These are phyloP conservation scores for Oscheius sp. DNA, from an alignment of 2,888 invertebrate species.

Conservation along the genomic window DNA sequence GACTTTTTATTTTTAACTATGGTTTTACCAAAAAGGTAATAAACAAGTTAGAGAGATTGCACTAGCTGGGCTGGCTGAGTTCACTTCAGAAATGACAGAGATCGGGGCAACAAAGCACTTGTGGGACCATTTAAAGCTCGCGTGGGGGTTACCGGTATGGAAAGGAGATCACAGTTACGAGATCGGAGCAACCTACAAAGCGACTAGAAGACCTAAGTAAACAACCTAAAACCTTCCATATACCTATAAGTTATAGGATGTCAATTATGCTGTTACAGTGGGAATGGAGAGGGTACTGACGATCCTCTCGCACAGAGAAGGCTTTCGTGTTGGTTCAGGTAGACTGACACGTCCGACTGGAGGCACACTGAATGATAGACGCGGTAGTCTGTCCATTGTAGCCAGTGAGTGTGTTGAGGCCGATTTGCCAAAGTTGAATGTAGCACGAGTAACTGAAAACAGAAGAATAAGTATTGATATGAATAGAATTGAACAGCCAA, in stretches of 20 bases:
- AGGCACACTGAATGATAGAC: constrained; percentile 22
- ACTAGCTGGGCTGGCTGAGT: neutral
- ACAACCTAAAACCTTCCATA: constrained; percentile 4
- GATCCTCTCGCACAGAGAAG: constrained; percentile 4
- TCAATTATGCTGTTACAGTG: constrained; percentile 16
- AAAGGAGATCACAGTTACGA: constrained; percentile 28
- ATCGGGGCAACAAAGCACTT: constrained; percentile 30
- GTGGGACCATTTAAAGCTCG: constrained; percentile 29
- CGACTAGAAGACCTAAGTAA: neutral
- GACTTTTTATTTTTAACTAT: neutral
- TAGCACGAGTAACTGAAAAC: constrained; percentile 21
- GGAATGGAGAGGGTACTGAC: constrained; percentile 13
- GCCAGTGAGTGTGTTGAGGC: constrained; percentile 10
- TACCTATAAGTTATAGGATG: constrained; percentile 2
- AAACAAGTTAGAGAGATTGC: neutral
- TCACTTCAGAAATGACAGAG: constrained; percentile 16
- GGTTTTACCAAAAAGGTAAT: neutral
- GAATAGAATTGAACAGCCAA: neutral
- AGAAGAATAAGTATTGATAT: constrained; percentile 4
- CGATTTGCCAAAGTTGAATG: constrained; percentile 18
- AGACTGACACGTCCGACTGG: constrained; percentile 4
- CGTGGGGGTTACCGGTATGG: constrained; percentile 21
- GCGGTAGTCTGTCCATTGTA: neutral
- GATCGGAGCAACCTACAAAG: neutral
- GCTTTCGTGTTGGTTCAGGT: constrained; percentile 7